Evolutionary conservation across 2,113 vertebrate genomes (phyloP).

Genomic region (Dascyllus trimaculatus): DNA sequence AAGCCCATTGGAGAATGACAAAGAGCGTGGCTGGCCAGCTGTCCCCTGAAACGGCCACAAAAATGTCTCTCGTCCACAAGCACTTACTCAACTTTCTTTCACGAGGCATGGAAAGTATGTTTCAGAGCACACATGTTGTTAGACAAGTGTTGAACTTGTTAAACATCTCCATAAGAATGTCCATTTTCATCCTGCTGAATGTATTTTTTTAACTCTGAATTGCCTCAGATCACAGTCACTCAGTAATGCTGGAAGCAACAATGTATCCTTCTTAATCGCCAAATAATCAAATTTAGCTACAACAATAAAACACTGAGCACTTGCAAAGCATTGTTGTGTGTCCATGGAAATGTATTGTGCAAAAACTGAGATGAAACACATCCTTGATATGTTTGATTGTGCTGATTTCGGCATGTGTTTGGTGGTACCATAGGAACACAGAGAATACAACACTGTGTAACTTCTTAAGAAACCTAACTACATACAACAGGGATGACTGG

Average conservation of each 20-base stretch:
- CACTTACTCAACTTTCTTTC: slow-evolving; percentile 15
- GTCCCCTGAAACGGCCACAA: slow-evolving; percentile 30
- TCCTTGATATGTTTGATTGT: neutral
- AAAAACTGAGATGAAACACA: neutral
- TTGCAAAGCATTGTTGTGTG: too few relatives aligned
- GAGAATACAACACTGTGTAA: too few relatives aligned
- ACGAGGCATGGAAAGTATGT: neutral
- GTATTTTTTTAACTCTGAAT: slow-evolving; percentile 4
- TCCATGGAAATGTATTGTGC: too few relatives aligned
- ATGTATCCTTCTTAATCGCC: too few relatives aligned
- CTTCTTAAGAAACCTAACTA: too few relatives aligned
- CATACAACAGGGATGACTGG: neutral
- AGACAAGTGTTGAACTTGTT: neutral
- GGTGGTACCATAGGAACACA: neutral
- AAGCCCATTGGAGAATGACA: slow-evolving; percentile 48
- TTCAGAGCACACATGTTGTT: too few relatives aligned
- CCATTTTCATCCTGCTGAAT: slow-evolving; percentile 10
- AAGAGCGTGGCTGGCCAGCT: slow-evolving; percentile 59
- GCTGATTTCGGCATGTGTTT: neutral
- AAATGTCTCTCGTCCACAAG: slow-evolving; percentile 17
- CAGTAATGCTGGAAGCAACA: neutral
- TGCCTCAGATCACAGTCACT: neutral
- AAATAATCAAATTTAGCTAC: too few relatives aligned
- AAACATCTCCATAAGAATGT: slow-evolving; percentile 1
- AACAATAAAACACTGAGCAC: neutral